These are phyloP conservation scores for Synanthedon myopaeformis DNA, from an alignment of 2,888 invertebrate genomes.

Conservation along the genomic window DNA sequence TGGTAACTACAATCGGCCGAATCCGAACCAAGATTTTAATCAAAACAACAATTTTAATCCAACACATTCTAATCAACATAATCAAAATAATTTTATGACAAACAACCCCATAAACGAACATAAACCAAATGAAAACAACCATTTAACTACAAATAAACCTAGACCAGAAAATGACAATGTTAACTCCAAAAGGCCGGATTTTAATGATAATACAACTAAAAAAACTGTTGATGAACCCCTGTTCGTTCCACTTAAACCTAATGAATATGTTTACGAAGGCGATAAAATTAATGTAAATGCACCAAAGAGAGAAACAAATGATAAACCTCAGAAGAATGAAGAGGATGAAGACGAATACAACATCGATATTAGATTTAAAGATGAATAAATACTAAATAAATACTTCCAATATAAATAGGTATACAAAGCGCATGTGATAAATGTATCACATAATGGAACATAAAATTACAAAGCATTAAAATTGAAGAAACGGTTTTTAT, in stretches of 20 bases:
- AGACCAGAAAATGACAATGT: constrained; percentile 1
- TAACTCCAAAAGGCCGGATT: constrained; percentile 3
- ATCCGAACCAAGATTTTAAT: constrained; percentile 1
- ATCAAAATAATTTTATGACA: neutral
- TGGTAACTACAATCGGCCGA: constrained; percentile 5
- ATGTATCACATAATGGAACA: too few relatives aligned
- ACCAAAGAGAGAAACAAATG: constrained; percentile 42
- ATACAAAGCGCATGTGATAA: too few relatives aligned
- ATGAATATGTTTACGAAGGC: constrained; percentile 31
- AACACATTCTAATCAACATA: neutral
- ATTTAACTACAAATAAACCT: neutral
- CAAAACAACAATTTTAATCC: neutral
- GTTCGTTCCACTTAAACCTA: constrained; percentile 40
- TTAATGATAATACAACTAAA: constrained; percentile 19
- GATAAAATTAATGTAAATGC: constrained; percentile 34
- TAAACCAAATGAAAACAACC: neutral
- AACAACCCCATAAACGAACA: neutral
- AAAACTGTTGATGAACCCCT: constrained; percentile 31
- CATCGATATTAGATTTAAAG: constrained; percentile 43
- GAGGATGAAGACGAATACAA: constrained; percentile 32
- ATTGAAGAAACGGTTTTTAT: too few relatives aligned
- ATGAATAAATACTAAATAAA: constrained; percentile 12
- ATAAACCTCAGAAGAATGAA: constrained; percentile 19
- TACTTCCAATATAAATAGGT: too few relatives aligned
- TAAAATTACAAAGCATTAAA: too few relatives aligned